These are phyloP conservation scores for Adoxophyes honmai DNA, from an alignment of 1,140 invertebrate species.

Conservation along the genomic window DNA sequence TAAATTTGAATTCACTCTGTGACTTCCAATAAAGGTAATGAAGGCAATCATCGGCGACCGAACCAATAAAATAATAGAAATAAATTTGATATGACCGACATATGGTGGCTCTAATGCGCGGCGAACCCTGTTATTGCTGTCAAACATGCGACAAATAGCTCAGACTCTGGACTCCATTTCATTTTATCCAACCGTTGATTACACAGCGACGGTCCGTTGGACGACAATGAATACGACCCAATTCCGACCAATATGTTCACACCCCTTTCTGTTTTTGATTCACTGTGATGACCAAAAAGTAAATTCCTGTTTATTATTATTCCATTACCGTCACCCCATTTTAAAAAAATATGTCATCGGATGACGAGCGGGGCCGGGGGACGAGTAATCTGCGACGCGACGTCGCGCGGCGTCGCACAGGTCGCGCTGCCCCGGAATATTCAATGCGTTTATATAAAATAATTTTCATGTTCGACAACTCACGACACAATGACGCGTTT, in stretches of 20 bases:
- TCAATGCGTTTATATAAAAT: conserved; percentile 77
- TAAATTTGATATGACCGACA: conserved; percentile 77
- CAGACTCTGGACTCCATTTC: conserved; percentile 55
- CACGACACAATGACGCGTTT: conserved; percentile 69
- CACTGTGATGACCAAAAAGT: conserved; percentile 72
- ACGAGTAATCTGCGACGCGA: conserved; percentile 47
- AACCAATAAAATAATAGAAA: conserved; percentile 77
- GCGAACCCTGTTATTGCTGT: conserved; percentile 73
- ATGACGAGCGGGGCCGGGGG: conserved; percentile 63
- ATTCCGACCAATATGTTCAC: conserved; percentile 65
- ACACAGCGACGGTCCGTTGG: conserved; percentile 70
- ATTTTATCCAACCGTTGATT: conserved; percentile 69
- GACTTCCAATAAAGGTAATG: conserved; percentile 75
- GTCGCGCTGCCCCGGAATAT: conserved; percentile 64
- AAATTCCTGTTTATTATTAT: conserved; percentile 77
- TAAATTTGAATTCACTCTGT: conserved; percentile 72
- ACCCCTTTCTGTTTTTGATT: conserved; percentile 72
- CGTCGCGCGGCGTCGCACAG: conserved; percentile 31
- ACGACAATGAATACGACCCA: conserved; percentile 66
- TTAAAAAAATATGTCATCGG: conserved; percentile 75
- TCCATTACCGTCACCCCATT: conserved; percentile 72
- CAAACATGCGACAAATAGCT: conserved; percentile 76
- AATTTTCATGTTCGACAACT: conserved; percentile 76
- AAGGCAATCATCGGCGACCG: conserved; percentile 66
- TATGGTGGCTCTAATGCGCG: conserved; percentile 69